phyloP scores from a whole-genome alignment of 2,797 vertebrate species.

The Acanthis flammea region DNA sequence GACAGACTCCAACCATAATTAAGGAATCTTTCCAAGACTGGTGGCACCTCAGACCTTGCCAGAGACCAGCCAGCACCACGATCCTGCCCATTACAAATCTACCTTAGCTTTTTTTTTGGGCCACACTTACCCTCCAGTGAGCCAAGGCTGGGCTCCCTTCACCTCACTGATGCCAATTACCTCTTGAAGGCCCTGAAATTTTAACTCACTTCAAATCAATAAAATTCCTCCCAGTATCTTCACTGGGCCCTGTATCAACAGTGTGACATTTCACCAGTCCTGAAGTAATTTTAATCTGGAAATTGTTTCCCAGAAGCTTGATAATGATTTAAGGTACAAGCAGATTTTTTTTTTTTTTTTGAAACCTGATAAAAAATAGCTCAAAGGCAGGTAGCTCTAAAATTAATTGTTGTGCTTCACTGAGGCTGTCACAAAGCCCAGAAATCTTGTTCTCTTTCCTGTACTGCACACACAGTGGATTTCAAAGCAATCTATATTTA shows the following conservation, averaged over 20 bases:
- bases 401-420: conserved; percentile 52
- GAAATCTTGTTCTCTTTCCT: conserved; percentile 33
- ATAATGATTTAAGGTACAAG: not conserved
- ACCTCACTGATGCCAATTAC: not conserved
- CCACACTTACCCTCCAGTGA: not conserved
- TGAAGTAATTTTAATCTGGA: conserved; percentile 1
- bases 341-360: not conserved
- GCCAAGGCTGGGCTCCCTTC: not conserved
- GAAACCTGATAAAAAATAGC: conserved; percentile 46
- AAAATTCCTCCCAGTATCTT: not conserved
- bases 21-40: not conserved
- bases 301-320: not conserved
- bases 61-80: not conserved
- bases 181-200: not conserved
- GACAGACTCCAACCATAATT: not conserved
- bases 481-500: not conserved
- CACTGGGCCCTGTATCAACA: not conserved
- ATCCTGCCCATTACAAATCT: not conserved
- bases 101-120: too few species aligned
- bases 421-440: conserved; percentile 9
- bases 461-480: not conserved
- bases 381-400: conserved; percentile 57
- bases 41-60: not conserved
- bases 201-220: not conserved
- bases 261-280: not conserved